Percentiles rank a stretch among this genome's conserved stretches.
phyloP scores from a whole-genome alignment of 2,888 invertebrate genomes.

The Tortrix viridana region DNA sequence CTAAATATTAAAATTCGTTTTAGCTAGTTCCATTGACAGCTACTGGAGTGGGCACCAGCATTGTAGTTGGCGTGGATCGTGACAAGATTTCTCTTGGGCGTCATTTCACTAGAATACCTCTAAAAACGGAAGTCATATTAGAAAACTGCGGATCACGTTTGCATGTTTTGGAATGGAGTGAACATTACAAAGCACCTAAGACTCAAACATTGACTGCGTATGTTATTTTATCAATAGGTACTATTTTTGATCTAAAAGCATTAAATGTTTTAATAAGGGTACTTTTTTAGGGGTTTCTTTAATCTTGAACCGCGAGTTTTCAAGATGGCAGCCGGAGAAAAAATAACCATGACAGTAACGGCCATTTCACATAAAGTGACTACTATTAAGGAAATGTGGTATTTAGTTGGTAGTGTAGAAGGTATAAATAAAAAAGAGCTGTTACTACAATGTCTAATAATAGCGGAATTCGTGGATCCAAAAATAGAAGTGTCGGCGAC shows the following conservation, averaged over 20 bases:
- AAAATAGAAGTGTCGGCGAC: conserved; percentile 78
- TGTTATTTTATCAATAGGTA: conserved; percentile 41
- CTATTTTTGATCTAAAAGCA: too few relatives aligned
- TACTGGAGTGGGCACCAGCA: conserved; percentile 87
- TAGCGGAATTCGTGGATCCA: conserved; percentile 85
- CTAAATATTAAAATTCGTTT: conserved; percentile 27
- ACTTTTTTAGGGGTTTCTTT: conserved; percentile 67
- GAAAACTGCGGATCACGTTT: conserved; percentile 82
- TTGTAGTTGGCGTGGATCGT: conserved; percentile 85
- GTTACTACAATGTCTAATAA: conserved; percentile 76
- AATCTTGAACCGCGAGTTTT: conserved; percentile 72
- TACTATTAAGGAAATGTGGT: conserved; percentile 82
- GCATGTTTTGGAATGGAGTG: conserved; percentile 82
- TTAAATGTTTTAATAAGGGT: too few relatives aligned
- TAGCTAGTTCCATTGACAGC: conserved; percentile 80
- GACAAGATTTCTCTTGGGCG: conserved; percentile 85
- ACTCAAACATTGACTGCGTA: conserved; percentile 62
- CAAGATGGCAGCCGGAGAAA: conserved; percentile 75
- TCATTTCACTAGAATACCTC: conserved; percentile 84
- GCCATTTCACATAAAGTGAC: conserved; percentile 68
- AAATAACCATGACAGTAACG: conserved; percentile 65
- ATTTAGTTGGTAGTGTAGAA: conserved; percentile 82
- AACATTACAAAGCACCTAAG: conserved; percentile 73
- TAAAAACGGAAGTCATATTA: conserved; percentile 71
- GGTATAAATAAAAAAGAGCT: conserved; percentile 81